Evolutionary conservation across 2,797 vertebrate species (phyloP), one percentile per base, ranked within the genome.

Genomic region (Anniella stebbinsi): DNA sequence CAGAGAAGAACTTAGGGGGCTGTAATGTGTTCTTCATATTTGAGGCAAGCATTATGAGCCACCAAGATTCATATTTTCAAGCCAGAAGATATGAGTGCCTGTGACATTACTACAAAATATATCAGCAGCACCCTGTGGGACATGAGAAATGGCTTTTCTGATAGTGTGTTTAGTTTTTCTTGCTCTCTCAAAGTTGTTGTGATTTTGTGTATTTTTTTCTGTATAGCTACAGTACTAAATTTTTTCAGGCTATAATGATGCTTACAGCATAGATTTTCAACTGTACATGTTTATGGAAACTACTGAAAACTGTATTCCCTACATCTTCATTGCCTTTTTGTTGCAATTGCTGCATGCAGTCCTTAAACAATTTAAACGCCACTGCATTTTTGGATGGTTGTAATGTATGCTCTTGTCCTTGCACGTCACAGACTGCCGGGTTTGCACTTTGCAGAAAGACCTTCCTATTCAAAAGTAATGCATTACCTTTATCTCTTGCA

Each of bases 381-480:
- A 28, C 54, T 86, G 36, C 12, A 51, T 17, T 63, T 75, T 41
- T 57, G 36, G 30, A 1, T 80, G 30, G 28, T 66, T 38, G 72
- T 83, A 48, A 90, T 63, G 33, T 81, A 86, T 81, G 76, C 54
- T 63, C 25, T 81, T 86, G 54, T 51, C 67, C 67, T 90, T 90
- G 89, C 57, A 54, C 33, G 11, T 89, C 75, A 60, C 36, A 78
- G 63, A 80, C 28, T 85, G 48, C 54, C 77, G 5, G 60, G 33
- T 38, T 23, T 86, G 51, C 76, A 72, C 57, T 75, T 67, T 86
- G 30, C 76, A 60, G 69, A 81, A 87, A 72, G 75, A 80, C 15
- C 48, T 75, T 63, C 77, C 25, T 63, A 51, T 87, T 87, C 57
- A 63, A 66, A 81, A 87, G 67, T 81, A 81, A 90, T 86, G 81